phyloP scores from a whole-genome alignment of 2,797 vertebrate genomes.

The Myotis vivesi region DNA sequence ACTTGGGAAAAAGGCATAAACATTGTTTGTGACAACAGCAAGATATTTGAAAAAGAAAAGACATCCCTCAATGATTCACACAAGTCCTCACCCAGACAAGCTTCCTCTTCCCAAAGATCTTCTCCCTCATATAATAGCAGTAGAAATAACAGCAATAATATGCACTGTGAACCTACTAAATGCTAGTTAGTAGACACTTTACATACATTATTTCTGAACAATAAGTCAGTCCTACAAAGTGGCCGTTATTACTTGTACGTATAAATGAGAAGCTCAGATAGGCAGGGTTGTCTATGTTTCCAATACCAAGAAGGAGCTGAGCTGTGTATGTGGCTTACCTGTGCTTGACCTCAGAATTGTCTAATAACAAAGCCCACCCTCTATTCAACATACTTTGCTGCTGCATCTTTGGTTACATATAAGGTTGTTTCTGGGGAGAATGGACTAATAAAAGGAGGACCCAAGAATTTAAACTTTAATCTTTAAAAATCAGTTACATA shows the following conservation, averaged over 20 bases:
- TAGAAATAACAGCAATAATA: background rate
- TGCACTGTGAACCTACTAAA: background rate
- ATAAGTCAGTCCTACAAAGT: background rate
- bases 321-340: too few relatives aligned
- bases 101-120: background rate
- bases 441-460: background rate
- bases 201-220: background rate
- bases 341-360: background rate
- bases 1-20: slow-evolving; percentile 22
- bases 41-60: background rate
- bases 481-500: background rate
- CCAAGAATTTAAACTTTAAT: background rate
- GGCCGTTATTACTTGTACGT: background rate
- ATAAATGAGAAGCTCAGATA: background rate
- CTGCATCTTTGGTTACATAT: background rate
- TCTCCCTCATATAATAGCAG: background rate
- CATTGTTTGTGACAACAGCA: background rate
- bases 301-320: background rate
- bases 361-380: background rate
- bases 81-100: background rate
- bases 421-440: background rate
- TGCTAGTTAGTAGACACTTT: background rate
- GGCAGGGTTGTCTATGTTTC: accelerated
- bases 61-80: background rate
- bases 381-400: background rate